A percentile compares a stretch with the other conserved stretches of the same genome.
Conservation (phyloP, 1,140 invertebrate genomes). For the Drosophila suzukii region DNA sequence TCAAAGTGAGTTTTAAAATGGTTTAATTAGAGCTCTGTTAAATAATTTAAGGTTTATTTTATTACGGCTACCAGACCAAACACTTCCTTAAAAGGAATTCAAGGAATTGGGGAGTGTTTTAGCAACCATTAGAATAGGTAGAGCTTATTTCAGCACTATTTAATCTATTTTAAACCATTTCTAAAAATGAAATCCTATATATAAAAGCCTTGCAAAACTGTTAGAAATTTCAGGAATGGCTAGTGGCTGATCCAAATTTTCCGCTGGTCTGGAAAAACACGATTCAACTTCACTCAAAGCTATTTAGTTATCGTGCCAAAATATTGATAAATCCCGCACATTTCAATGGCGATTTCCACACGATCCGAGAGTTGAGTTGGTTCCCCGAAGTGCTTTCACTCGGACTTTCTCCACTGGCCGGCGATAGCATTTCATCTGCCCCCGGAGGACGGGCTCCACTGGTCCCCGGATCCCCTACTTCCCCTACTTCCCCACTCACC, state of each 20-base stretch:
- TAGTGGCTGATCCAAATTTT: not conserved
- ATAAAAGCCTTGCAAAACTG: too few species aligned
- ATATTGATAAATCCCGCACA: slow-evolving; percentile 30
- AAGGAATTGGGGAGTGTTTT: too few species aligned
- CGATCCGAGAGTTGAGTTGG: slow-evolving; percentile 29
- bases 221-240: not conserved
- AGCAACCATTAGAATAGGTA: too few species aligned
- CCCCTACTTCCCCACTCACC: not conserved
- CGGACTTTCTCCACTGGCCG: not conserved
- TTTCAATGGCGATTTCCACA: slow-evolving; percentile 36
- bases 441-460: slow-evolving; percentile 15
- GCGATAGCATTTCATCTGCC: slow-evolving; percentile 35
- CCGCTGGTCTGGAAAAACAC: not conserved
- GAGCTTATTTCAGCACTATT: too few species aligned
- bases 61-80: too few species aligned
- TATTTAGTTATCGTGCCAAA: slow-evolving; percentile 21
- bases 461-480: not conserved
- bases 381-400: slow-evolving; percentile 31
- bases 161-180: too few species aligned
- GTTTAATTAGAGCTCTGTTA: too few species aligned
- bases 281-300: slow-evolving; percentile 1
- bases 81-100: too few species aligned
- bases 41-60: too few species aligned
- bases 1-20: not conserved
- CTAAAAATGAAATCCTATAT: too few species aligned